Conservation (phyloP, 1,140 invertebrate species). For the Ostrea edulis region DNA sequence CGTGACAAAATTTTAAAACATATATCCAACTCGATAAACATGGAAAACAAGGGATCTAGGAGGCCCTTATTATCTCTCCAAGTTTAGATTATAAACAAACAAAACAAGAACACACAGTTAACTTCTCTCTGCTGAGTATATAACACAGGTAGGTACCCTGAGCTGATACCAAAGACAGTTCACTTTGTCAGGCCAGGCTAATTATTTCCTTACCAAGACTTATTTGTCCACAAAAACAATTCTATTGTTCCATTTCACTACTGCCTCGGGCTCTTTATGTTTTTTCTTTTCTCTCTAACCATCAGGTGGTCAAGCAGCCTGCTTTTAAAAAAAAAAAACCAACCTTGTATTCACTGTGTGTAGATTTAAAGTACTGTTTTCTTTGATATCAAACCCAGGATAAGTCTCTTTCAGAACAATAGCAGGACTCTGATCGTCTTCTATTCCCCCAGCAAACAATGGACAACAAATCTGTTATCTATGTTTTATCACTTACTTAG, state of each 20-base stretch:
- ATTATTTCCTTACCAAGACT: slow-evolving; percentile 10
- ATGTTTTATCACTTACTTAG: slow-evolving; percentile 32
- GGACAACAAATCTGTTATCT: slow-evolving; percentile 27
- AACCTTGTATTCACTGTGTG: slow-evolving; percentile 8
- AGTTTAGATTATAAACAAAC: slow-evolving; percentile 15
- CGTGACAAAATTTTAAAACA: background rate
- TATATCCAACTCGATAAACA: background rate
- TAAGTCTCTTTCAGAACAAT: background rate
- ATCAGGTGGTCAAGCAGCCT: slow-evolving; percentile 27
- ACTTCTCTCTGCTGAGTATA: background rate
- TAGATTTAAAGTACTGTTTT: slow-evolving; percentile 32
- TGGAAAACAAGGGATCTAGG: background rate
- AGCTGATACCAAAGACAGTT: slow-evolving; percentile 16
- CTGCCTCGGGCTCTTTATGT: background rate
- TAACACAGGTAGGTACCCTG: background rate
- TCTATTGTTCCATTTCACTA: slow-evolving; percentile 8
- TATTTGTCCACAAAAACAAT: slow-evolving; percentile 25
- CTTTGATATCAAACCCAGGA: slow-evolving; percentile 11
- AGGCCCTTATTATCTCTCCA: slow-evolving; percentile 18
- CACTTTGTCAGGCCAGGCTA: slow-evolving; percentile 24
- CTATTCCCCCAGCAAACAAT: background rate
- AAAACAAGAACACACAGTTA: background rate
- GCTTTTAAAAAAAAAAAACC: background rate
- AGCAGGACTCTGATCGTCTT: background rate
- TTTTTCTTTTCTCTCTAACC: background rate